Base-by-base conservation (phyloP, 1,140 invertebrate genomes). In the Drosophila pectinifera region DNA sequence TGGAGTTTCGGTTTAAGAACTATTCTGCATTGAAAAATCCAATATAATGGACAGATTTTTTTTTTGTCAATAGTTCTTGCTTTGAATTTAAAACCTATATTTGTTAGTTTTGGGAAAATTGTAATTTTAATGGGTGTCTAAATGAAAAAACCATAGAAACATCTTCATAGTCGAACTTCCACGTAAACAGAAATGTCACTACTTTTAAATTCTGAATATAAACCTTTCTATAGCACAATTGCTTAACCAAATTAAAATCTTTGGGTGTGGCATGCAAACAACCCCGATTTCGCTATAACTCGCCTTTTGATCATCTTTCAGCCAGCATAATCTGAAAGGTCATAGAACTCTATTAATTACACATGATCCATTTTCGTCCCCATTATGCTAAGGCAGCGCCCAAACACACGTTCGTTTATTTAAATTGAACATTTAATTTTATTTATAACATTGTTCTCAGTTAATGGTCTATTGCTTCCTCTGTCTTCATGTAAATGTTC, bases 381-480 rank as follows among this genome's bases (percentile, higher is more conserved):
- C 64, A 70, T 70, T 70, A 26, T 57, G 48, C 55, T 57, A 58
- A 39, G 62, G 53, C 34, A 72, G 67, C 51, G 31, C 67, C 68
- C 51, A 54, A 46, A 57, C 68, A 62, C 18, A 54, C 28, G 28
- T 46, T 24, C 34, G 28, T 51, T 69, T 86, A 79, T 65, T 88
- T 88, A 88, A 88, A 88, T 78, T 88, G 83, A 88, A 89, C 83
- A 88, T 88, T 86, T 86, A 89, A 89, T 86, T 88, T 86, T 89
- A 88, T 88, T 88, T 88, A 88, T 88, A 88, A 88, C 83, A 88
- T 88, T 83, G 73, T 88, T 88, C 61, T 58, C 67, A 88, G 76
- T 88, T 69, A 79, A 86, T 82, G 83, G 83, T 88, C 83, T 88
- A 88, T 88, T 88, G 83, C 76, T 88, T 88, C 72, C 83, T 83